These are phyloP conservation scores for Gavia stellata DNA, from an alignment of 2,113 vertebrate genomes.

Conservation along the genomic window DNA sequence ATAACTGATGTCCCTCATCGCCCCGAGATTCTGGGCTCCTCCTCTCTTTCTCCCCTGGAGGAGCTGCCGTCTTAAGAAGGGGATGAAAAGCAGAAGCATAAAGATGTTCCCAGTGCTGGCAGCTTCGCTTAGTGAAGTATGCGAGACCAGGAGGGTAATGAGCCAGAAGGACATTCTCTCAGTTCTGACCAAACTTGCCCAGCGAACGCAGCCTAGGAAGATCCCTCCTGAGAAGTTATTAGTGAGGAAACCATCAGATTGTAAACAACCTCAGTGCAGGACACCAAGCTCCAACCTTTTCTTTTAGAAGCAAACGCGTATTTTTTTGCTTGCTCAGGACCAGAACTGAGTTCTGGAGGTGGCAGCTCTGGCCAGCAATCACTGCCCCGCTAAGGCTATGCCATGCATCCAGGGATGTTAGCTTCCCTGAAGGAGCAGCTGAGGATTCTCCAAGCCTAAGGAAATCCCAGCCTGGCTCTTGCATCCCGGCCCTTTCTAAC, in stretches of 20 bases:
- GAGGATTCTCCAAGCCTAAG: neutral
- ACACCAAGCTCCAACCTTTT: neutral
- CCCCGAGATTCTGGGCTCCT: neutral
- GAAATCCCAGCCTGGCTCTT: neutral
- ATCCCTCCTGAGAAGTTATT: neutral
- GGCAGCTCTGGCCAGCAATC: neutral
- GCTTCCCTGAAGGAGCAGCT: neutral
- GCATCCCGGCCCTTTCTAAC: neutral
- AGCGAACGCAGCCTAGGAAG: neutral
- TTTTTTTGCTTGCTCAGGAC: neutral
- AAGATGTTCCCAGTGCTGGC: neutral
- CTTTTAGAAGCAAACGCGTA: neutral
- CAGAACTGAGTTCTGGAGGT: neutral
- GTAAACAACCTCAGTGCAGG: neutral
- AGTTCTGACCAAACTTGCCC: neutral
- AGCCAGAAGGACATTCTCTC: neutral
- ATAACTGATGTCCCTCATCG: neutral
- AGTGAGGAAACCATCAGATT: neutral
- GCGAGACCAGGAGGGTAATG: neutral
- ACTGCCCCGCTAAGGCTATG: neutral
- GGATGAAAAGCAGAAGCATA: neutral
- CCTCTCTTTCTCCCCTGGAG: neutral
- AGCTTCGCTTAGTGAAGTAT: neutral
- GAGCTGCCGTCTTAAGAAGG: neutral
- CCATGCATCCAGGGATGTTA: neutral